Conservation (phyloP, 2,113 vertebrate species). For the Hirundichthys speculiger region DNA sequence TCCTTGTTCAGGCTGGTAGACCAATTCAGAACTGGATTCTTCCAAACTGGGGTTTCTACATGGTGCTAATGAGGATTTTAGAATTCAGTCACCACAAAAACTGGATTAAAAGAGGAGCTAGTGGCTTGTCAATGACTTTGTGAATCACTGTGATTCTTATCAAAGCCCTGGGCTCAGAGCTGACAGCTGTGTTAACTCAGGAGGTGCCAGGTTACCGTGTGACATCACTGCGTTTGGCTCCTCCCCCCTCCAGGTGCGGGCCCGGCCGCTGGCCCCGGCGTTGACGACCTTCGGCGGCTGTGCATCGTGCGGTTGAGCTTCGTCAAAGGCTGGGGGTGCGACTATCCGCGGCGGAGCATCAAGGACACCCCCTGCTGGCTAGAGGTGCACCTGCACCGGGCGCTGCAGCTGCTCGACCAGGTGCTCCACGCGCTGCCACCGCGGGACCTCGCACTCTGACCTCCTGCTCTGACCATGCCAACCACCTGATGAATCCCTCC, state of each 20-base stretch:
- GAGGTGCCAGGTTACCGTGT: too few species aligned
- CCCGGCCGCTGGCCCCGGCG: constrained; percentile 78
- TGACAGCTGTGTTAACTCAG: too few species aligned
- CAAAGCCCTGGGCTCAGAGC: too few species aligned
- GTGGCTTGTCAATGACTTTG: too few species aligned
- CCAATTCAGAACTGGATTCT: too few species aligned
- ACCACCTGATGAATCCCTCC: too few species aligned
- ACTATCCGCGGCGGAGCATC: constrained; percentile 84
- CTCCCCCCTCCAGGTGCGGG: constrained; percentile 15
- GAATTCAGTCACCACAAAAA: too few species aligned
- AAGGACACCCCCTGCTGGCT: constrained; percentile 88
- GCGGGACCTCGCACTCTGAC: constrained; percentile 63
- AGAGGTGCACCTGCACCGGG: constrained; percentile 84
- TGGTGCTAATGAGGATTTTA: too few species aligned
- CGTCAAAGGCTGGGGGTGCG: constrained; percentile 87
- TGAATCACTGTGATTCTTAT: too few species aligned
- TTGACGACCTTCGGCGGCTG: constrained; percentile 81
- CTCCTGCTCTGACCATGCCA: neutral
- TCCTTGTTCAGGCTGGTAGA: too few species aligned
- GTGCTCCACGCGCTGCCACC: constrained; percentile 84
- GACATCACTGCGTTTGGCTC: neutral
- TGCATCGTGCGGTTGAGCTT: constrained; percentile 84
- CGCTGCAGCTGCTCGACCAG: constrained; percentile 85
- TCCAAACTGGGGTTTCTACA: too few species aligned
- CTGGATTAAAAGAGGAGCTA: too few species aligned